phyloP scores from a whole-genome alignment of 2,888 invertebrate genomes.

The Dicyrtomina minuta region DNA sequence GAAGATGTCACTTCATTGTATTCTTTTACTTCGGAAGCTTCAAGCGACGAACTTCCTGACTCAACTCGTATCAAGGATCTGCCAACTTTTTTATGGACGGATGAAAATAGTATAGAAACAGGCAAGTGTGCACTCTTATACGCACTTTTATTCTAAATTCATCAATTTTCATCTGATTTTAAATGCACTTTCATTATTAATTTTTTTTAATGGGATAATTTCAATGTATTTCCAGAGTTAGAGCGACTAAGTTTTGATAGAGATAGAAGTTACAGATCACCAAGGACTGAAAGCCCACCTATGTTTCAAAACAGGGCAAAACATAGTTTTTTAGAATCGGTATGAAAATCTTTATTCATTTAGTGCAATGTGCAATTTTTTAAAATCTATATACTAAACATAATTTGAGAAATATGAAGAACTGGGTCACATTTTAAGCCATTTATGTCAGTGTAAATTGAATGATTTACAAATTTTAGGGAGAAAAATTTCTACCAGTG shows the following conservation, averaged over 20 bases:
- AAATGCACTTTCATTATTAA: not conserved
- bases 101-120: constrained; percentile 43
- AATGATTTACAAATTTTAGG: not conserved
- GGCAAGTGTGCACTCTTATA: constrained; percentile 36
- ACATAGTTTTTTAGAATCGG: constrained; percentile 25
- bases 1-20: constrained; percentile 51
- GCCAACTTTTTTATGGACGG: constrained; percentile 48
- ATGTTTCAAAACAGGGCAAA: constrained; percentile 5
- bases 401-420: not conserved
- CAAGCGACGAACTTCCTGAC: constrained; percentile 42
- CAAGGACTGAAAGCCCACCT: constrained; percentile 11
- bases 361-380: not conserved
- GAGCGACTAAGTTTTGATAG: constrained; percentile 37
- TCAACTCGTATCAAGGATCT: constrained; percentile 45
- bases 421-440: too few species aligned
- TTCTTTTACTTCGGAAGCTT: constrained; percentile 49
- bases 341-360: not conserved
- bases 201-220: constrained; percentile 1
- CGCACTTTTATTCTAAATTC: too few species aligned
- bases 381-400: not conserved
- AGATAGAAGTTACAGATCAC: constrained; percentile 21
- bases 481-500: constrained; percentile 43
- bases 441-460: too few species aligned
- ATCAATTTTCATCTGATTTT: not conserved
- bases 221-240: constrained; percentile 30